phyloP scores from a whole-genome alignment of 2,888 invertebrate species.

The Rhagium mordax region DNA sequence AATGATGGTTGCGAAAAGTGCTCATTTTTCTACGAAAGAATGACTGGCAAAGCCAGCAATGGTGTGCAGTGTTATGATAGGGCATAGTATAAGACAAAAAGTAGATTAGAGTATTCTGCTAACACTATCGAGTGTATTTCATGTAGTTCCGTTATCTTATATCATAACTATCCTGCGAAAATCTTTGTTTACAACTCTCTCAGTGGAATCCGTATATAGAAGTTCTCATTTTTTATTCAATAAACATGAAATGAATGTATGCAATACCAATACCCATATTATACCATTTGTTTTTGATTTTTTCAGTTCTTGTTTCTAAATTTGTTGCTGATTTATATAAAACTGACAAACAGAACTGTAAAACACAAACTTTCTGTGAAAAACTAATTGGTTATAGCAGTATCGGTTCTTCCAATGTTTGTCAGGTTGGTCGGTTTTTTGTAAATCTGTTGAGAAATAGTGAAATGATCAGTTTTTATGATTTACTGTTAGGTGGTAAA shows the following conservation, averaged over 20 bases:
- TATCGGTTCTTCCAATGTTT: too few relatives aligned
- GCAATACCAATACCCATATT: background rate
- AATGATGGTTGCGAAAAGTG: constrained; percentile 62
- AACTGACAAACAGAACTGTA: background rate
- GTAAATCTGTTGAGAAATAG: constrained; percentile 40
- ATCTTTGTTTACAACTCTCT: constrained; percentile 29
- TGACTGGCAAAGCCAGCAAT: constrained; percentile 54
- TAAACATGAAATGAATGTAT: constrained; percentile 51
- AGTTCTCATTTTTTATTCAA: constrained; percentile 57
- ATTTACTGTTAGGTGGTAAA: constrained; percentile 51
- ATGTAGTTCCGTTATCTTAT: constrained; percentile 62
- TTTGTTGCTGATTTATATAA: constrained; percentile 20
- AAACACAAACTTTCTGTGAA: too few relatives aligned
- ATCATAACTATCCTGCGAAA: constrained; percentile 32
- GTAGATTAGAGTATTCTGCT: constrained; percentile 52
- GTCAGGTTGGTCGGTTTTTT: constrained; percentile 23
- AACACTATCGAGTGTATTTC: constrained; percentile 57
- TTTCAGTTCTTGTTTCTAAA: background rate
- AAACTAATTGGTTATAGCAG: too few relatives aligned
- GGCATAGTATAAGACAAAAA: constrained; percentile 56
- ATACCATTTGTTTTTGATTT: background rate
- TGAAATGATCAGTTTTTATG: constrained; percentile 28
- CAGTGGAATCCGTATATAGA: constrained; percentile 32
- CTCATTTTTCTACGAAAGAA: constrained; percentile 67
- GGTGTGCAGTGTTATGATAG: constrained; percentile 64